phyloP scores from a whole-genome alignment of 2,113 vertebrate species.

The Prolemur simus region DNA sequence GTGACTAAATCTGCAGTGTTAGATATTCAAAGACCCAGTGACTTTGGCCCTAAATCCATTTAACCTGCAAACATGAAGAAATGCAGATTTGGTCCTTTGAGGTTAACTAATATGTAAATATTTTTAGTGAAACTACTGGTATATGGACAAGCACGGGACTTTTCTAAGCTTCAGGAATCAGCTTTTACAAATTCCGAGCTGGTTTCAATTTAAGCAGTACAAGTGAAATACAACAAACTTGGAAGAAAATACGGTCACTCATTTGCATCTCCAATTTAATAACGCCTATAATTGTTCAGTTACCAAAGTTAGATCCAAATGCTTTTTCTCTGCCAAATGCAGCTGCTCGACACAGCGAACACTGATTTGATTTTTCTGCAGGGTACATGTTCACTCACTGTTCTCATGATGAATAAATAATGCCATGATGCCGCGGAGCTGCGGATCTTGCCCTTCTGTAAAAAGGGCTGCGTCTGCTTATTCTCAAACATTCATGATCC shows the following conservation, averaged over 20 bases:
- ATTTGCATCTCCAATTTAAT: conserved; percentile 72
- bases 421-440: conserved; percentile 69
- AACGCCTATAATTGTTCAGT: conserved; percentile 57
- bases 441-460: conserved; percentile 83
- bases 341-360: conserved; percentile 65
- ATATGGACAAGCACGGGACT: conserved; percentile 13
- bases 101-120: conserved; percentile 53
- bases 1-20: background rate
- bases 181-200: conserved; percentile 33
- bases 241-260: conserved; percentile 43
- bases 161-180: conserved; percentile 26
- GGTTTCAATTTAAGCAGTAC: conserved; percentile 50
- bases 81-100: conserved; percentile 64
- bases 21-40: background rate
- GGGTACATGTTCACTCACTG: conserved; percentile 72
- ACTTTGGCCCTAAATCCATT: conserved; percentile 37
- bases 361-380: conserved; percentile 83
- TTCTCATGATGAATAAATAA: conserved; percentile 81
- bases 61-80: conserved; percentile 60
- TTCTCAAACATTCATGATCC: conserved; percentile 87
- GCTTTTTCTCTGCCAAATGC: conserved; percentile 67
- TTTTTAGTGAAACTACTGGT: conserved; percentile 63
- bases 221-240: conserved; percentile 51
- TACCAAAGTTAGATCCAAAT: conserved; percentile 69
- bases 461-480: conserved; percentile 88